These are phyloP conservation scores for Ditula angustiorana DNA, from an alignment of 2,888 invertebrate species.

Conservation along the genomic window DNA sequence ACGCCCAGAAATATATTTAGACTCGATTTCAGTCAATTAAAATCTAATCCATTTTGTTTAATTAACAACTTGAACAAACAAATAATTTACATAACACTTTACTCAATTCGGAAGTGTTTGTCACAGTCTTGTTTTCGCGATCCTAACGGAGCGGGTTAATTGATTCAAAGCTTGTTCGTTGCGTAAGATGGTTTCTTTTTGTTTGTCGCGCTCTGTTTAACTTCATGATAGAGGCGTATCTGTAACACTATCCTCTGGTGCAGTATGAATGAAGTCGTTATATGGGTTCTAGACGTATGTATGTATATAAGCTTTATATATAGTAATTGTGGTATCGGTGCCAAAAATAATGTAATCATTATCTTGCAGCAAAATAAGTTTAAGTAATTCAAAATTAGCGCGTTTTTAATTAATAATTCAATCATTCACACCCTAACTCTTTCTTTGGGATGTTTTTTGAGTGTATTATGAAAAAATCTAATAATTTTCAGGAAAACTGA, in stretches of 20 bases:
- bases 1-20: too few relatives aligned
- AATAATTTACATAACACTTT: conserved; percentile 36
- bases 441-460: too few relatives aligned
- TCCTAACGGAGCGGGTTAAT: conserved; percentile 35
- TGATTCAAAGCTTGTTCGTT: conserved; percentile 46
- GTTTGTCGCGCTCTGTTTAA: conserved; percentile 42
- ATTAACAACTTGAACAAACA: conserved; percentile 18
- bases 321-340: too few relatives aligned
- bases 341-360: too few relatives aligned
- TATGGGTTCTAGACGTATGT: conserved; percentile 13
- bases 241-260: conserved; percentile 22
- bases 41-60: conserved; percentile 5
- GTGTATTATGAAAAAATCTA: too few relatives aligned
- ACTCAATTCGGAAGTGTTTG: conserved; percentile 36
- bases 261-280: conserved; percentile 26
- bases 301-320: too few relatives aligned
- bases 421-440: too few relatives aligned
- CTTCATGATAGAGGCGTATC: conserved; percentile 14
- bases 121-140: conserved; percentile 32
- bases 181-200: conserved; percentile 42
- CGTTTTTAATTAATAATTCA: too few relatives aligned
- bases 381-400: too few relatives aligned
- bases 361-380: too few relatives aligned
- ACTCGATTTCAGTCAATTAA: background rate
- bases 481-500: too few relatives aligned